Base-by-base conservation (phyloP, 35 echinoderm and acorn worm species). In the Heliocidaris erythrogramma region DNA sequence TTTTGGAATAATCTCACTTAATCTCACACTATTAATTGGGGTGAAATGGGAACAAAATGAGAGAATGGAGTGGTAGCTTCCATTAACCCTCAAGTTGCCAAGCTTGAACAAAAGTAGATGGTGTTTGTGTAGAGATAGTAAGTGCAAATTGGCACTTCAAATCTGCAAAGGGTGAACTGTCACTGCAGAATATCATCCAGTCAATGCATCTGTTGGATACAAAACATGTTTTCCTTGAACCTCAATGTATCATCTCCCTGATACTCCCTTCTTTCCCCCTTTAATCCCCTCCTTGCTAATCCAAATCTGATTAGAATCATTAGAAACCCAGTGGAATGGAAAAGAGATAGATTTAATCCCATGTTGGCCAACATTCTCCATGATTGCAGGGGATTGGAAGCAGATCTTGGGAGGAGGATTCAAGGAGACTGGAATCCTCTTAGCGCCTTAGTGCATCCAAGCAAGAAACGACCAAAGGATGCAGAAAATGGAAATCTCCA, bases 231-330 rank as follows among this genome's bases (percentile, higher is more conserved):
- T 71, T 7, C 24, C 17, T n/a, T n/a, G n/a, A n/a, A n/a, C 65
- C 27, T 24, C 2, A 0, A n/a, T n/a, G 65, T 78, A 78, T 78
- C 8, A 78, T 42, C 35, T 42, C 35, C 35, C 35, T 3, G 3
- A 42, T 1, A n/a, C 18, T 21, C 27, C 65, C 65, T 78, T 78
- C 18, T 3, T 78, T 24, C 8, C 17, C 27, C 65, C 65, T 21
- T 78, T 7, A n/a, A 78, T n/a, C n/a, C 65, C 65, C 17, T 78
- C 65, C 5, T 0, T 24, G 21, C 24, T 78, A 78, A 78, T 78
- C 65, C 65, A 27, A 78, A 78, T 78, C 65, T n/a, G 65, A 78
- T 78, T 78, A 27, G 65, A 78, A 78, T 78, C 65, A 78, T 78
- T 78, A 78, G 65, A 78, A 78, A 78, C 65, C 17, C 65, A 78